Conservation (phyloP, 2,888 invertebrate species). For the Melanostoma mellinum region DNA sequence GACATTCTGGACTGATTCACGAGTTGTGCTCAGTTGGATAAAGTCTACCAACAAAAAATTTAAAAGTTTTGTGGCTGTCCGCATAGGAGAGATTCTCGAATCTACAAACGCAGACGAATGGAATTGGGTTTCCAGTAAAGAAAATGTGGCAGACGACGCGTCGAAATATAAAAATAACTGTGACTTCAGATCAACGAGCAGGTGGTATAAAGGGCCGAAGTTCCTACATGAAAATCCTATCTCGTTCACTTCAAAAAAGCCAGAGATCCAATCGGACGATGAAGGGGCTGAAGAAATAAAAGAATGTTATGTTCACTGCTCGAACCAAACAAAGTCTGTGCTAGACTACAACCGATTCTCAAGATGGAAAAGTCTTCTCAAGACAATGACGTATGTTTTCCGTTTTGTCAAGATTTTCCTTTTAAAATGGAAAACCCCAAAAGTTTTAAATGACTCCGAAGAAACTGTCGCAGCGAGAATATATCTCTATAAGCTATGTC, state of each 20-base stretch:
- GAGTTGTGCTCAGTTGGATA: slow-evolving; percentile 24
- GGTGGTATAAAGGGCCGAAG: not conserved
- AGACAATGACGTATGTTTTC: not conserved
- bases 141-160: slow-evolving; percentile 15
- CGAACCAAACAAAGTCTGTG: not conserved
- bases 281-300: not conserved
- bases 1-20: slow-evolving; percentile 21
- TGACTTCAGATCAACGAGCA: not conserved
- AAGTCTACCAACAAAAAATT: not conserved
- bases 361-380: slow-evolving; percentile 13
- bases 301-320: not conserved
- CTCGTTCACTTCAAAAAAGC: no score
- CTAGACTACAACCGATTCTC: slow-evolving; percentile 3
- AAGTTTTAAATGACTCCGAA: not conserved
- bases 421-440: not conserved
- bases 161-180: not conserved
- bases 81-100: slow-evolving; percentile 35
- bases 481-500: slow-evolving; percentile 28
- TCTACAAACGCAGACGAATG: not conserved
- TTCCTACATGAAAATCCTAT: not conserved
- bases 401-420: not conserved
- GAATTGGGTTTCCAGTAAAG: slow-evolving; percentile 3
- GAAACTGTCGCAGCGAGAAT: slow-evolving; percentile 2
- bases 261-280: not conserved
- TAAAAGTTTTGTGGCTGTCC: slow-evolving; percentile 27